Evolutionary conservation across 2,888 invertebrate genomes (phyloP), one percentile per base, ranked within the genome.

Genomic region (Isoperla grammatica): DNA sequence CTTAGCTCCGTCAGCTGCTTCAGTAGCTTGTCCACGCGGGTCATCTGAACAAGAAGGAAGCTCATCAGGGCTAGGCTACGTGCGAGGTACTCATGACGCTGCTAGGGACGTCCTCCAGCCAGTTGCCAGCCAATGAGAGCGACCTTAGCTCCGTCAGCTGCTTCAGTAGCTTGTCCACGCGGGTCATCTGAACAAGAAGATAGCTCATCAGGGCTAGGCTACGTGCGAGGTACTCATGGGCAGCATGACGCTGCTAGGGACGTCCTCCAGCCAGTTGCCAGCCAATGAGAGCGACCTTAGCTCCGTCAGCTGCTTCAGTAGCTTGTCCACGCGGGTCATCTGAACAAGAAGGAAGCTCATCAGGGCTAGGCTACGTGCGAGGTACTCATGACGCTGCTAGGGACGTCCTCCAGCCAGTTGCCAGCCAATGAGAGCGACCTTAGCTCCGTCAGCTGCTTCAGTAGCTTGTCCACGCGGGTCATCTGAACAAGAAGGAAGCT

Each of bases 271-370:
- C 67, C 69, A 73, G 63, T 76, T 76, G 9, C 77, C 78, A 59
- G 76, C 74, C 29, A 83, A 69, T 67, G 75, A 76, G 19, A 83
- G 70, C 17, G 75, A 71, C 40, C 75, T 67, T 2, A 82, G 66
- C 23, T 76, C 73, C 46, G 68, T 65, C 66, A 76, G 80, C 48
- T 74, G 69, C 39, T 62, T 59, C 46, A 81, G 62, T 37, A 68
- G 68, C 12, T 66, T 56, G 65, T 81, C 81, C 54, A 81, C 65
- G 12, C 72, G 68, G n/a, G 77, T 78, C 69, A 81, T 77, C 81
- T 81, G 69, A 63, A 78, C 29, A 29, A 29, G 29, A 65, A 63
- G n/a, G n/a, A n/a, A n/a, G n/a, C n/a, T n/a, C n/a, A n/a, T n/a
- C n/a, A n/a, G n/a, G n/a, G n/a, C n/a, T n/a, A n/a, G n/a, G n/a